Evolutionary conservation across 2,797 vertebrate genomes (phyloP), one percentile per base, ranked within the genome.

Genomic region (Enteromius treurensis): DNA sequence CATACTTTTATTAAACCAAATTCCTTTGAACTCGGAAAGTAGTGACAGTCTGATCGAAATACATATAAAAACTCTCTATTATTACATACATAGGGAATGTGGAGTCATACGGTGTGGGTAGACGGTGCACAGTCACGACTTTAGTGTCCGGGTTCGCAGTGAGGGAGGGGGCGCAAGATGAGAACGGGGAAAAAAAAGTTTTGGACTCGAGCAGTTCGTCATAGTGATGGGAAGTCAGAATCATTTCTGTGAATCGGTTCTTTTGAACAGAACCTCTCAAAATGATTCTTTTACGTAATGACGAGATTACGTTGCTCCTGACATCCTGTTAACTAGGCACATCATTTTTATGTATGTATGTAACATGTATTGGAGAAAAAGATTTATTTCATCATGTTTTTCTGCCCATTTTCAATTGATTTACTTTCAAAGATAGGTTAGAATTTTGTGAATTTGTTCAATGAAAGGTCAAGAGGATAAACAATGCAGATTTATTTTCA

Each of bases 1-100:
- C 93, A 87, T 86, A 79, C 83, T 87, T 84, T 88, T 89, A 88
- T 89, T 85, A 81, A 81, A 85, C 86, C 75, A 77, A 88, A 86
- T 86, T 49, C 75, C 82, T 90, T 47, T 17, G 68, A 23, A 69
- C 45, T 47, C 37, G 53, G 0, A 68, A 75, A 75, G 49, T 26
- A 40, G 53, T 47, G 21, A 23, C 23, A 62, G 3, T 77, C 13
- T 37, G 75, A n/a, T 70, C 13, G 23, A 51, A 29, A 68, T 79
- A n/a, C 42, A 65, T 32, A 51, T 15, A 10, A 64, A 7, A 78
- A 29, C 67, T 51, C 11, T 37, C 14, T 73, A 7, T 23, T 34
- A 51, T 51, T 45, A 8, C 7, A 42, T 74, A 15, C 7, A 70
- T 23, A 40, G 64, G 42, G 37, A 42, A n/a, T 55, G 60, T 34